Percentiles rank a stretch among this genome's conserved stretches.
Evolutionary conservation across 2,113 vertebrate genomes (phyloP).

Genomic region (Pseudorasbora parva): DNA sequence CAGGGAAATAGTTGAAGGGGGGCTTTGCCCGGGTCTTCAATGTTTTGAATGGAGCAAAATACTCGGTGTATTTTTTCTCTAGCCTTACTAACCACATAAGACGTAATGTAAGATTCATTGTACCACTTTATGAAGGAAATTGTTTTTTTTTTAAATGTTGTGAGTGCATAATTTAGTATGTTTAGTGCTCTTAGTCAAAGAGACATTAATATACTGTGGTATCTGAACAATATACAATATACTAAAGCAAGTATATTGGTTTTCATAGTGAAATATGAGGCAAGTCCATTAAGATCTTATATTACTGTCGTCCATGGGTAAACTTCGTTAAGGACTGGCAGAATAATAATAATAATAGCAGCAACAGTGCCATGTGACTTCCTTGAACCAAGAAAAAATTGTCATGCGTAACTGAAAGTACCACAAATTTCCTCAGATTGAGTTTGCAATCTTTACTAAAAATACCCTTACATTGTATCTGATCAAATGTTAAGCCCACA

Average conservation of each 20-base stretch:
- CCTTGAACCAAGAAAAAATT: not conserved
- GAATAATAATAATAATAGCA: not conserved
- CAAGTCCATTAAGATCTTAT: conserved; percentile 1
- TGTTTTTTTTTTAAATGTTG: not conserved
- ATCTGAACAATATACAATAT: too few relatives aligned
- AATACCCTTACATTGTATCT: not conserved
- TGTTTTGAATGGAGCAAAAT: not conserved
- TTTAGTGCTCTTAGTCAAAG: not conserved
- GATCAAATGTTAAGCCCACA: not conserved
- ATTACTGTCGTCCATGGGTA: not conserved
- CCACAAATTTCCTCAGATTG: not conserved
- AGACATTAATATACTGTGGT: not conserved
- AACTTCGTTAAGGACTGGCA: not conserved
- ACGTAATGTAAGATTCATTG: not conserved
- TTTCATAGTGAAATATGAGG: conserved; percentile 9
- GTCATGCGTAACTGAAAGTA: not conserved
- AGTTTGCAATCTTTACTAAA: not conserved
- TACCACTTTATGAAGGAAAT: not conserved
- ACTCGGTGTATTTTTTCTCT: not conserved
- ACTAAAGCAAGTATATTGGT: not conserved
- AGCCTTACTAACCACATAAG: not conserved
- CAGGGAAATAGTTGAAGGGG: conserved; percentile 26
- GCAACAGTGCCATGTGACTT: not conserved
- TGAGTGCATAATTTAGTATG: not conserved
- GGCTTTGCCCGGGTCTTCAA: conserved; percentile 2